These are phyloP conservation scores for Cheilosia impressa DNA, from an alignment of 2,888 invertebrate species.

Conservation along the genomic window DNA sequence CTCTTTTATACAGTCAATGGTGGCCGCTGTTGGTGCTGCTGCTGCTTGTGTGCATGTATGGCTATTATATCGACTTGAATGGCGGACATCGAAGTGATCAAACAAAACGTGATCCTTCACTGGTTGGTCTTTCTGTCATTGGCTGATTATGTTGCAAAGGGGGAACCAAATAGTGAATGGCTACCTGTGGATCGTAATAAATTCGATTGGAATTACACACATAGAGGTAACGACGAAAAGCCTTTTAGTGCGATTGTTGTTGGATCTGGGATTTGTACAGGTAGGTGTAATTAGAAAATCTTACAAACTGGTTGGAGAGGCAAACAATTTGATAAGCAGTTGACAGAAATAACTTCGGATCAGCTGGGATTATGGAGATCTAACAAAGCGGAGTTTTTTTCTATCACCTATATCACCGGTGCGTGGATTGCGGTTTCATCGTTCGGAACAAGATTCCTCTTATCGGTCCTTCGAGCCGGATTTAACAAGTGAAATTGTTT, in stretches of 20 bases:
- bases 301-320: too few relatives aligned
- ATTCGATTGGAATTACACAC: slow-evolving; percentile 33
- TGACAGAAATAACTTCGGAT: too few relatives aligned
- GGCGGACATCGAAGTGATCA: slow-evolving; percentile 81
- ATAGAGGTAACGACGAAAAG: neutral
- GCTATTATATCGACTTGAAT: slow-evolving; percentile 77
- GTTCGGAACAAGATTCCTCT: too few relatives aligned
- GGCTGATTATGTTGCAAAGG: slow-evolving; percentile 51
- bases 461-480: too few relatives aligned
- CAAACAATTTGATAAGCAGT: too few relatives aligned
- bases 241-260: neutral
- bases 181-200: slow-evolving; percentile 71
- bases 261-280: neutral
- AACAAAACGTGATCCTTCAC: slow-evolving; percentile 78
- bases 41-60: neutral
- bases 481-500: too few relatives aligned
- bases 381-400: too few relatives aligned
- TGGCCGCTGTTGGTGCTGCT: neutral
- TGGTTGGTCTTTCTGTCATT: slow-evolving; percentile 60
- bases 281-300: too few relatives aligned
- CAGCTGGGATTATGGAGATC: too few relatives aligned
- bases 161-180: slow-evolving; percentile 77
- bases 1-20: slow-evolving; percentile 17
- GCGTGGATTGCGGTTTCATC: too few relatives aligned
- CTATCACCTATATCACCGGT: too few relatives aligned